Conservation (phyloP, 2,113 vertebrate genomes). For the Oriolus oriolus region DNA sequence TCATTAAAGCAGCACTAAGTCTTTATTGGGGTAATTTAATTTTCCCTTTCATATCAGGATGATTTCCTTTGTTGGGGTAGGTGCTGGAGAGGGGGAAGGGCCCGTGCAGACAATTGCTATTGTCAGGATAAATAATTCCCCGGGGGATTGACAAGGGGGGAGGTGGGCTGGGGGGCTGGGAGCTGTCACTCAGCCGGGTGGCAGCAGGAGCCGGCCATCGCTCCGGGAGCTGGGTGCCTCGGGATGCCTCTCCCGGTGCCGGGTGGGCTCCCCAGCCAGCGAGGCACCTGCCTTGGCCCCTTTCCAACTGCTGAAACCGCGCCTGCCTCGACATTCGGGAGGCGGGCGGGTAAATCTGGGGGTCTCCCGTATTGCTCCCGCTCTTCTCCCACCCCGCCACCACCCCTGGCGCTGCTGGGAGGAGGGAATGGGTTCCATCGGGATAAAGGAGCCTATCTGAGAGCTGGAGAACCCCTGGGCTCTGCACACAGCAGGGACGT, state of each 20-base stretch:
- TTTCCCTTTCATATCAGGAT: slow-evolving; percentile 73
- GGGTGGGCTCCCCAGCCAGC: neutral
- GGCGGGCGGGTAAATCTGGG: neutral
- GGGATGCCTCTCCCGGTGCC: rapidly evolving
- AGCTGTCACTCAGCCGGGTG: neutral
- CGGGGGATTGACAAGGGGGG: slow-evolving; percentile 25
- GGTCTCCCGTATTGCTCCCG: neutral
- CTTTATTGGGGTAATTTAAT: slow-evolving; percentile 73
- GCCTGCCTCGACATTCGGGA: rapidly evolving
- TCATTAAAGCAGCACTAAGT: slow-evolving; percentile 68
- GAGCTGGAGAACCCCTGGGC: rapidly evolving
- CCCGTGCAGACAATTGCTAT: slow-evolving; percentile 41
- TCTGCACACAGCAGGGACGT: rapidly evolving
- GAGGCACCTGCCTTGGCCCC: neutral
- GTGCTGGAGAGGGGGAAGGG: slow-evolving; percentile 39
- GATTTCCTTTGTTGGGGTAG: slow-evolving; percentile 69
- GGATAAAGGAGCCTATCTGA: neutral
- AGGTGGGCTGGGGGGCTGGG: slow-evolving; percentile 8
- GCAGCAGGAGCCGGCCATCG: neutral
- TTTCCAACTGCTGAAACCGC: rapidly evolving
- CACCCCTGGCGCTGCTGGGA: rapidly evolving
- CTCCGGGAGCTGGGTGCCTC: neutral
- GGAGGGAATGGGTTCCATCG: neutral
- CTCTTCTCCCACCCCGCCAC: neutral
- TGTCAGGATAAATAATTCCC: slow-evolving; percentile 64